Evolutionary conservation across 2,888 invertebrate species (phyloP).

Genomic region (Eupithecia exiguata): DNA sequence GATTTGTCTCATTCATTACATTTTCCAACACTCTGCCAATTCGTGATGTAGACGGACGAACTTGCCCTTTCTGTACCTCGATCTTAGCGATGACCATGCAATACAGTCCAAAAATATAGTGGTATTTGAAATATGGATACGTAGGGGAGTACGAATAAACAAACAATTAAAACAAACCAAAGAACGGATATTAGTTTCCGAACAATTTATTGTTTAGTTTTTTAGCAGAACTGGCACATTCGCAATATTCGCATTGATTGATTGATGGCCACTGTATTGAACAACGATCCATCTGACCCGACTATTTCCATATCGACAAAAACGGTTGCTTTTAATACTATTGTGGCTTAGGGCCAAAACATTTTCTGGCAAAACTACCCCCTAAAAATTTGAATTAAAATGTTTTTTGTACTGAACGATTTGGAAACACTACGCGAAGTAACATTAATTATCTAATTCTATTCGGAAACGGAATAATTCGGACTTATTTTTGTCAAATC

Average conservation of each 20-base stretch:
- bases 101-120: neutral
- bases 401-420: neutral
- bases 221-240: neutral
- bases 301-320: slow-evolving; percentile 25
- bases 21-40: no score
- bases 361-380: neutral
- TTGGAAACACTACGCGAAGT: neutral
- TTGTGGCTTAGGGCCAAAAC: neutral
- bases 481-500: no score
- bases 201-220: slow-evolving; percentile 9
- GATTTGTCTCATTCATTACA: no score
- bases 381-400: neutral
- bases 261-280: slow-evolving; percentile 38
- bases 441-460: no score
- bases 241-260: slow-evolving; percentile 40
- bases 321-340: slow-evolving; percentile 10
- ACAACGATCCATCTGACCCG: slow-evolving; percentile 23
- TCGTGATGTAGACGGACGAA: no score
- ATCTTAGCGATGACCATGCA: no score
- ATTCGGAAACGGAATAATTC: no score
- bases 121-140: neutral
- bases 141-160: neutral
- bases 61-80: no score
- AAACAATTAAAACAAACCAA: neutral
- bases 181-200: neutral